These are phyloP conservation scores for Saxidomus purpurata DNA, from an alignment of 1,140 invertebrate genomes.

Conservation along the genomic window DNA sequence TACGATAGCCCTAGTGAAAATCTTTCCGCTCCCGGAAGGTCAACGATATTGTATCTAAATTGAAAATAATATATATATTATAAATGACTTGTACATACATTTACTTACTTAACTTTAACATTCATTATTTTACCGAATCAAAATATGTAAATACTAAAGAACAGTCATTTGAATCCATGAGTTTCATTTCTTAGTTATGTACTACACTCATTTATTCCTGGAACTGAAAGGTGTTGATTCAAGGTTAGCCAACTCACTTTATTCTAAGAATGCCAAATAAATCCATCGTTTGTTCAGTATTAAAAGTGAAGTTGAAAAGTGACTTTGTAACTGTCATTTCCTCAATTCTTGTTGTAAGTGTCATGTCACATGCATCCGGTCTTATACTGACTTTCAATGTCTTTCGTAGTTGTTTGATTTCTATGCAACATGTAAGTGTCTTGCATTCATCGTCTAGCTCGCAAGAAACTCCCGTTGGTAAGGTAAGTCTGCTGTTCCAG, in stretches of 20 bases:
- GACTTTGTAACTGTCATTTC: background rate
- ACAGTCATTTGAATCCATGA: too few species aligned
- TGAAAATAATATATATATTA: background rate
- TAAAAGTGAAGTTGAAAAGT: conserved; percentile 39
- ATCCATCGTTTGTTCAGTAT: background rate
- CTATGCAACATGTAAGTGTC: background rate
- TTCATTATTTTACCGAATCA: too few species aligned
- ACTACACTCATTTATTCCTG: too few species aligned
- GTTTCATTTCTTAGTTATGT: too few species aligned
- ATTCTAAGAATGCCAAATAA: conserved; percentile 38
- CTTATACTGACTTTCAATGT: background rate
- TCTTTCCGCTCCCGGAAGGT: background rate
- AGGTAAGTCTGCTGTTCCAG: background rate
- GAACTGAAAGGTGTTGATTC: too few species aligned
- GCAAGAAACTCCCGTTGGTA: background rate
- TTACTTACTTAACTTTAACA: too few species aligned
- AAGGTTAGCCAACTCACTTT: conserved; percentile 31
- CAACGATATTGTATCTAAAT: conserved; percentile 1
- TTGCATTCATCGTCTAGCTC: background rate
- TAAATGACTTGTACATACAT: background rate
- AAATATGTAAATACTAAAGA: too few species aligned
- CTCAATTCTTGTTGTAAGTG: conserved; percentile 15
- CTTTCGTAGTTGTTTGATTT: background rate
- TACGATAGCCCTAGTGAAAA: background rate
- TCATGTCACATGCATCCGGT: background rate